These are phyloP conservation scores for Theristicus caerulescens DNA, from an alignment of 2,113 vertebrate species.

Conservation along the genomic window DNA sequence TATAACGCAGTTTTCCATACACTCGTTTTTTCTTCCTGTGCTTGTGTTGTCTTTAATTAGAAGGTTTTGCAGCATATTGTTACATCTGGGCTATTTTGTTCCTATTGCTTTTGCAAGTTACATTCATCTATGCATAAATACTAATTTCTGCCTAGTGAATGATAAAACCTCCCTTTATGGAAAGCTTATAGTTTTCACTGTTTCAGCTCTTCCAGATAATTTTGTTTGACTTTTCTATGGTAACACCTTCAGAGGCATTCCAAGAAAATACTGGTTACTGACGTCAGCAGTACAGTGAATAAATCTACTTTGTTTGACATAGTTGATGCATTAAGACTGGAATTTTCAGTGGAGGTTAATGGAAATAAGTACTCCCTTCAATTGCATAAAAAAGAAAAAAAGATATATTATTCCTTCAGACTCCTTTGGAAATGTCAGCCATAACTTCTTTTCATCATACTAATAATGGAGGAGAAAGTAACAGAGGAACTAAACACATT, in stretches of 20 bases:
- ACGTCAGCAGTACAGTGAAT: neutral
- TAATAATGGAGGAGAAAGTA: neutral
- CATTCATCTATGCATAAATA: neutral
- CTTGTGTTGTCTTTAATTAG: neutral
- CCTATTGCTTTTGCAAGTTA: neutral
- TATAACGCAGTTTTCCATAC: neutral
- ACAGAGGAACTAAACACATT: neutral
- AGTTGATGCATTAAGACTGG: neutral
- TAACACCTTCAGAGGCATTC: neutral
- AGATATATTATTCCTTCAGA: neutral
- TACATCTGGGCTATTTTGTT: neutral
- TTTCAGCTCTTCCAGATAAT: neutral
- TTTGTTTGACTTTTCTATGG: neutral
- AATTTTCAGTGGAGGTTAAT: constrained; percentile 13
- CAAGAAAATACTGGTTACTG: neutral
- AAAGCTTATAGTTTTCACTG: neutral
- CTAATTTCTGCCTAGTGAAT: neutral
- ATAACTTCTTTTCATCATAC: neutral
- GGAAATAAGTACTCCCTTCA: neutral
- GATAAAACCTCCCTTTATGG: neutral
- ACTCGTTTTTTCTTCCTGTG: neutral
- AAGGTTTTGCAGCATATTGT: neutral
- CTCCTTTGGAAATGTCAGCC: neutral
- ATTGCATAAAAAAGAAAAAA: neutral
- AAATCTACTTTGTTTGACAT: neutral